Percentiles rank a stretch among this genome's conserved stretches.
These are phyloP conservation scores for Popillia japonica DNA, from an alignment of 1,140 invertebrate species.

Conservation along the genomic window DNA sequence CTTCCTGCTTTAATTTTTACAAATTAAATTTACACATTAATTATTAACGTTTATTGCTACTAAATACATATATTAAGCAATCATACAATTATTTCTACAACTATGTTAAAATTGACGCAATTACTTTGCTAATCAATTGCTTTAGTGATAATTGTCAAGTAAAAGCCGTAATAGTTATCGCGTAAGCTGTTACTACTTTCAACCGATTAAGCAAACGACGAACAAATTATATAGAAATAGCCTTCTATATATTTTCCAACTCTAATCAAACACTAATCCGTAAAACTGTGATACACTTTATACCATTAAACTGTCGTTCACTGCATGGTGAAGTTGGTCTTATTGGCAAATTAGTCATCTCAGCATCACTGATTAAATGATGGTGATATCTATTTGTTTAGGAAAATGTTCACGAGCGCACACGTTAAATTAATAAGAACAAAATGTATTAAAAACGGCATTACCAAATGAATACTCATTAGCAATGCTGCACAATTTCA, in stretches of 20 bases:
- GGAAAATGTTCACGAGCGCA: background rate
- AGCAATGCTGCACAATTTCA: background rate
- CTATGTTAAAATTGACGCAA: no score
- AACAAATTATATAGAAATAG: slow-evolving; percentile 8
- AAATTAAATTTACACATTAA: no score
- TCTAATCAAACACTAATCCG: background rate
- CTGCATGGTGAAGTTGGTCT: background rate
- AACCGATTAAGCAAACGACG: background rate
- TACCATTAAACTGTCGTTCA: slow-evolving; percentile 7
- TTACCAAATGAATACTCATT: background rate
- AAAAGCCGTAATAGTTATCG: background rate
- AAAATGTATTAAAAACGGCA: background rate
- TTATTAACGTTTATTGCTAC: no score
- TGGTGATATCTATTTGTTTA: background rate
- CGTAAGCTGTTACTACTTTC: background rate
- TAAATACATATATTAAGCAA: no score
- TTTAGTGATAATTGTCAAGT: background rate
- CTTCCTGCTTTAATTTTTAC: no score
- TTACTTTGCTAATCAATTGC: background rate
- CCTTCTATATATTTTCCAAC: background rate
- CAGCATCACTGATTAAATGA: background rate
- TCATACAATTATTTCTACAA: no score
- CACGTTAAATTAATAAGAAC: background rate
- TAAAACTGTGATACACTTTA: background rate
- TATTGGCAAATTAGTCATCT: background rate